phyloP scores from a whole-genome alignment of 2,797 vertebrate species.

The Zalophus californianus region DNA sequence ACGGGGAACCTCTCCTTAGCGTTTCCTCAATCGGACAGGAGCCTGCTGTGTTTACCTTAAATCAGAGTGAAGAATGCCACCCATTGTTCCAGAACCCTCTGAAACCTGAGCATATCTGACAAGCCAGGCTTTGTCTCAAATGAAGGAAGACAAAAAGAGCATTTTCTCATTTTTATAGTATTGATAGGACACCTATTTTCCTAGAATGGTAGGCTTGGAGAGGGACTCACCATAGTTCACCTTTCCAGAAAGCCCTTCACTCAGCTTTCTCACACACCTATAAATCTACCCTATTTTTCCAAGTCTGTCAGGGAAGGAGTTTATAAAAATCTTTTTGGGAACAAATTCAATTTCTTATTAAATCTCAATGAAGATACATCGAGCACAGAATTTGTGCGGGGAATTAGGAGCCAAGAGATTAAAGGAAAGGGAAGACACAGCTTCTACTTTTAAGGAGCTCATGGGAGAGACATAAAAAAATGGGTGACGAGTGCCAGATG shows the following conservation, averaged over 20 bases:
- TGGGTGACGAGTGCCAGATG: no score
- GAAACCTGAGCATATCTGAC: neutral
- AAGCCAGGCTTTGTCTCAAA: neutral
- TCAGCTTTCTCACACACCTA: neutral
- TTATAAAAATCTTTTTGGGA: constrained; percentile 43
- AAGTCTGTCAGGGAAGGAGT: neutral
- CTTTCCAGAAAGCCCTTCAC: neutral
- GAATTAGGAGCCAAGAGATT: constrained; percentile 13
- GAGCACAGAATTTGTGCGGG: neutral
- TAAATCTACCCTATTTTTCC: constrained; percentile 1
- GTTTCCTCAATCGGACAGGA: neutral
- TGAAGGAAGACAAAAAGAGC: constrained; percentile 19
- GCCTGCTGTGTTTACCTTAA: neutral
- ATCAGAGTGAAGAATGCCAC: neutral
- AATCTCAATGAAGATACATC: neutral
- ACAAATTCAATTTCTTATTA: constrained; percentile 55
- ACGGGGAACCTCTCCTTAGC: neutral
- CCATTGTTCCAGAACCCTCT: neutral
- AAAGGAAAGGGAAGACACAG: neutral
- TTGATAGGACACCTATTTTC: constrained; percentile 14
- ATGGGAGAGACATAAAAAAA: neutral
- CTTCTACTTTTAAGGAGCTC: constrained; percentile 4
- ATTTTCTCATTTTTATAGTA: neutral
- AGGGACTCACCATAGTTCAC: neutral
- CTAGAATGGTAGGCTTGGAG: neutral